Conservation (phyloP, 2,113 vertebrate species). For the Cephalopterus ornatus region DNA sequence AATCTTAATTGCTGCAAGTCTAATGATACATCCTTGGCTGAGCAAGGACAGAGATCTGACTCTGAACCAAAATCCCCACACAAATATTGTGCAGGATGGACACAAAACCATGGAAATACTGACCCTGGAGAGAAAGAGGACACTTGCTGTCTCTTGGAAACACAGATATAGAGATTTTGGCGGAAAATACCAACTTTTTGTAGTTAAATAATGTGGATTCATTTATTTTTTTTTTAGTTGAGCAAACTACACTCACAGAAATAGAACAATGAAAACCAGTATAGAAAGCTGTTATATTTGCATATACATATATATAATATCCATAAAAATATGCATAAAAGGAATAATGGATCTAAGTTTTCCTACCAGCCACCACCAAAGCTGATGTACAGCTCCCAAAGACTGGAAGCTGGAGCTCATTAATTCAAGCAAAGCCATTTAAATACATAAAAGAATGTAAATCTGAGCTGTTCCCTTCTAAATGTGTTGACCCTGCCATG, state of each 20-base stretch:
- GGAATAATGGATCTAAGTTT: neutral
- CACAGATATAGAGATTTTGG: fast-evolving
- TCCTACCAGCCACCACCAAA: neutral
- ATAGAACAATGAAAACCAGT: neutral
- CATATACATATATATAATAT: neutral
- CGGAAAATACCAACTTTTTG: neutral
- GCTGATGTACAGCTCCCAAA: neutral
- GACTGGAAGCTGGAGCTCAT: neutral
- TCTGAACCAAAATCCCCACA: neutral
- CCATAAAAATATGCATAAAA: neutral
- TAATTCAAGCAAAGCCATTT: neutral
- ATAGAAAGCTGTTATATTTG: neutral
- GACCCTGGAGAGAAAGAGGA: neutral
- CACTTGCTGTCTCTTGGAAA: neutral
- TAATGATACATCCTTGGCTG: neutral
- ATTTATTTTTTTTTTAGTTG: neutral
- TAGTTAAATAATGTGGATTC: fast-evolving
- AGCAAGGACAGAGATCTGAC: neutral
- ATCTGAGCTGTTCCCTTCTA: neutral
- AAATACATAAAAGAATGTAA: neutral
- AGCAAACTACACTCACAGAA: neutral
- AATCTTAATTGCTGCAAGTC: slow-evolving; percentile 12
- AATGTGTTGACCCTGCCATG: neutral
- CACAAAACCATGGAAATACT: neutral
- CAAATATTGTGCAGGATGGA: neutral